Evolutionary conservation across 2,113 vertebrate species (phyloP).

Genomic region (Takifugu bimaculatus): DNA sequence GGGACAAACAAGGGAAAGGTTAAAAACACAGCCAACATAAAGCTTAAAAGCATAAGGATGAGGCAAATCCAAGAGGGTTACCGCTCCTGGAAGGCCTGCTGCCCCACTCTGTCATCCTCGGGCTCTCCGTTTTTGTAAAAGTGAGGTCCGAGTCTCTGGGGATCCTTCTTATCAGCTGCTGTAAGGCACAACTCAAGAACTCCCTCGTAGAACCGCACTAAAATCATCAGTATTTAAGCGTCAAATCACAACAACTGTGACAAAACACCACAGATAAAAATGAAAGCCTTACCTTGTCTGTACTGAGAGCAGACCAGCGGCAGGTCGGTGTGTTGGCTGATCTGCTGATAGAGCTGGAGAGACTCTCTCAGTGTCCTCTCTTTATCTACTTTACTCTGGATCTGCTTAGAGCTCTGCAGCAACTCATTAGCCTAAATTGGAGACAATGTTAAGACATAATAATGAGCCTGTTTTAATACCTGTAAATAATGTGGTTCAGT

Average conservation of each 20-base stretch:
- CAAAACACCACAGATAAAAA: neutral
- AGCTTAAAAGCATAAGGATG: neutral
- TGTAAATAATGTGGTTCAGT: constrained; percentile 7
- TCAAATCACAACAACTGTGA: neutral
- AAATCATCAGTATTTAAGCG: neutral
- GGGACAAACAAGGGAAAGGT: neutral
- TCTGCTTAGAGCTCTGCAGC: constrained; percentile 88
- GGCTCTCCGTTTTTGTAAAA: constrained; percentile 97
- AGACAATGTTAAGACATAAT: constrained; percentile 21
- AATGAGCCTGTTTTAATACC: constrained; percentile 14
- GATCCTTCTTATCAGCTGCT: constrained; percentile 94
- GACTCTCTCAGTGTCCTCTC: constrained; percentile 89
- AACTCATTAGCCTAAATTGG: constrained; percentile 89
- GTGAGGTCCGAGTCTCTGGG: constrained; percentile 91
- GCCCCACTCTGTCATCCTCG: constrained; percentile 87
- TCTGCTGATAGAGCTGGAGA: constrained; percentile 90
- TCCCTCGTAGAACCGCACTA: constrained; percentile 96
- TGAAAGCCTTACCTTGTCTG: constrained; percentile 81
- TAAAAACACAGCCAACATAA: neutral
- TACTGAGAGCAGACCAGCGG: constrained; percentile 90
- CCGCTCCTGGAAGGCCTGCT: constrained; percentile 95
- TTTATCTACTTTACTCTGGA: constrained; percentile 88
- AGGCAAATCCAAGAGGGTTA: constrained; percentile 4
- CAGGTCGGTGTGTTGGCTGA: constrained; percentile 93
- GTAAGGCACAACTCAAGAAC: constrained; percentile 92